Base-by-base conservation (phyloP, 2,113 vertebrate genomes). In the Sinocyclocheilus anshuiensis region DNA sequence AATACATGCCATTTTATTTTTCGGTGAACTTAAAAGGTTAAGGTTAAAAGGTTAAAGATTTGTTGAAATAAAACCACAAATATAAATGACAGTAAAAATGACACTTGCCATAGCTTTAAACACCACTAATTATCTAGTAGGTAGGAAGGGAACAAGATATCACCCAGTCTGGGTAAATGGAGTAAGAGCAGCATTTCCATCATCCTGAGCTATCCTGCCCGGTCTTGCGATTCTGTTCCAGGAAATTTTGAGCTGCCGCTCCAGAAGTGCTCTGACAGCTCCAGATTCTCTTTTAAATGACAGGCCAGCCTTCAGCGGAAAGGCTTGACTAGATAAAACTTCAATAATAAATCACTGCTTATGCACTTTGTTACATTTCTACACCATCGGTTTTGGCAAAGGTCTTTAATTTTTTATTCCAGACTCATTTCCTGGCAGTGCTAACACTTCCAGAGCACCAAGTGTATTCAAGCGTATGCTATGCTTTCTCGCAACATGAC, bases 181-280 rank as follows among this genome's bases (percentile, higher is more conserved):
- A 4, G 29, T 72, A 18, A 39, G 22, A 53, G 42, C 9, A 45
- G 42, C 42, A 45, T 45, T 48, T 48, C 45, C 45, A 48, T 48
- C 45, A 48, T 48, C 3, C 45, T 12, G 45, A 48, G 45, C 85
- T 89, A 87, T 89, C 69, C 77, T 84, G 81, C 85, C 87, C 53
- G 3, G 7, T 84, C 22, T 72, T 69, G 26, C 86, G 81, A 89
- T 90, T 85, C 55, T 86, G 81, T 89, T 87, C 82, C 53, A 77
- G 71, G 81, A 88, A 71, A 86, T 88, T 87, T 89, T n/a, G 76
- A 90, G 75, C 76, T 59, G 55, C 18, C 45, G 45, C 18, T 83
- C 80, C 69, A 69, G 69, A 84, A 84, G 59, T 63, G 55, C 65
- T 55, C 74, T 33, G 29, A 67, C 69, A 79, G 74, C 36, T 74